phyloP scores from a whole-genome alignment of 1,140 invertebrate species.

The Drosophila sulfurigaster region DNA sequence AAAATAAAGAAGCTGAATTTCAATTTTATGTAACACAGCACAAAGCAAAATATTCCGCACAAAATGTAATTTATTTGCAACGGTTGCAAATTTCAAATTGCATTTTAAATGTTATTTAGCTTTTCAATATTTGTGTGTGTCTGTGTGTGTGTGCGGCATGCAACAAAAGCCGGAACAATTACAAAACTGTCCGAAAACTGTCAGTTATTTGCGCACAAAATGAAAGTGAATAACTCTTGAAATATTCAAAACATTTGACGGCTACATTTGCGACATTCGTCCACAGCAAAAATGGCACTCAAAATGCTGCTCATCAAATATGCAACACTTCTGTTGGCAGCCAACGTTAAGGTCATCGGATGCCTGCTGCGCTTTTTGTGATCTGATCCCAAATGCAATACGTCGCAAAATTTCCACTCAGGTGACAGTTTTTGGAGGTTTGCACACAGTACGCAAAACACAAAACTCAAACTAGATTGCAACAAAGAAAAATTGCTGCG shows the following conservation, averaged over 20 bases:
- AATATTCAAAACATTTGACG: constrained; percentile 42
- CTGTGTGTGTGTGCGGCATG: not conserved
- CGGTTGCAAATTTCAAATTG: constrained; percentile 26
- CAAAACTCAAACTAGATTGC: constrained; percentile 58
- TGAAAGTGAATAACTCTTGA: constrained; percentile 24
- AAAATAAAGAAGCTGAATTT: not conserved
- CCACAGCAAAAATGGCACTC: constrained; percentile 6
- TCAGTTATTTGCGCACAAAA: not conserved
- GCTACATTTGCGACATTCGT: not conserved
- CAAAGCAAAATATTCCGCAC: not conserved
- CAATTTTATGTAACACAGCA: no score
- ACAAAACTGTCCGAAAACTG: constrained; percentile 27
- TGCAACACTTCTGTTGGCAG: constrained; percentile 45
- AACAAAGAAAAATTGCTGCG: constrained; percentile 43
- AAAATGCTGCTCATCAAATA: constrained; percentile 49
- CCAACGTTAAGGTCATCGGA: constrained; percentile 22
- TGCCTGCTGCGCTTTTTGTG: constrained; percentile 13
- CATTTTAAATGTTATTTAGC: constrained; percentile 44
- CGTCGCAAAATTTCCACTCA: constrained; percentile 1
- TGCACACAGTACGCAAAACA: constrained; percentile 4
- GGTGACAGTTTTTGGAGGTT: constrained; percentile 34
- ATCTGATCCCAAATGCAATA: constrained; percentile 15
- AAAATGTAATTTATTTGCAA: not conserved
- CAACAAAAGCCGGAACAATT: not conserved
- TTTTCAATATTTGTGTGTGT: constrained; percentile 3